phyloP scores from a whole-genome alignment of 2,888 invertebrate species.

The Leucozona laternaria region DNA sequence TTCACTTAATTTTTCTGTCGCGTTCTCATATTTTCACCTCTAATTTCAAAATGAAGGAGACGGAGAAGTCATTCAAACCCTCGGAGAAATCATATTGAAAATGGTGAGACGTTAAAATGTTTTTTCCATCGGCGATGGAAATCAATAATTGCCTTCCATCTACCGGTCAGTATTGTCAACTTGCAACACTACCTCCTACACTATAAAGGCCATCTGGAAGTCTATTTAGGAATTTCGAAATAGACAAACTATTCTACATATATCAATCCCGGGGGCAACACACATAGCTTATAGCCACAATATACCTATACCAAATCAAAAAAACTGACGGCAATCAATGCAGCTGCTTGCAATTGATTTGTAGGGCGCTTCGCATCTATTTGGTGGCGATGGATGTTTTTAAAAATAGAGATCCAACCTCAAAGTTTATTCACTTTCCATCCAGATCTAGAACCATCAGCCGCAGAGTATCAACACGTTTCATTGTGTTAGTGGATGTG shows the following conservation, averaged over 20 bases:
- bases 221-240: constrained; percentile 49
- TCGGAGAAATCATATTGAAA: too few relatives aligned
- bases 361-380: constrained; percentile 38
- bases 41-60: too few relatives aligned
- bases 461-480: constrained; percentile 1
- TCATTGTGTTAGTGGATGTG: constrained; percentile 18
- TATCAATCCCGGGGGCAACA: constrained; percentile 29
- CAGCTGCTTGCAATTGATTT: constrained; percentile 72
- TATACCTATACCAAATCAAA: not conserved
- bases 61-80: too few relatives aligned
- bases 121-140: too few relatives aligned
- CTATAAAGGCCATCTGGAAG: constrained; percentile 24
- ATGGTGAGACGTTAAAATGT: too few relatives aligned
- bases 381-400: constrained; percentile 43
- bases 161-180: too few relatives aligned
- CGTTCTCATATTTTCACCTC: too few relatives aligned
- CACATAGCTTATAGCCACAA: not conserved
- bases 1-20: too few relatives aligned
- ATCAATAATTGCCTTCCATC: too few relatives aligned
- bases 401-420: constrained; percentile 57
- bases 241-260: constrained; percentile 34
- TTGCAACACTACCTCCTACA: not conserved
- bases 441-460: not conserved
- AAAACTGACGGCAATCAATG: constrained; percentile 50
- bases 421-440: constrained; percentile 61